Evolutionary conservation across 2,888 invertebrate species (phyloP).

Genomic region (Cheiracanthium punctorium): DNA sequence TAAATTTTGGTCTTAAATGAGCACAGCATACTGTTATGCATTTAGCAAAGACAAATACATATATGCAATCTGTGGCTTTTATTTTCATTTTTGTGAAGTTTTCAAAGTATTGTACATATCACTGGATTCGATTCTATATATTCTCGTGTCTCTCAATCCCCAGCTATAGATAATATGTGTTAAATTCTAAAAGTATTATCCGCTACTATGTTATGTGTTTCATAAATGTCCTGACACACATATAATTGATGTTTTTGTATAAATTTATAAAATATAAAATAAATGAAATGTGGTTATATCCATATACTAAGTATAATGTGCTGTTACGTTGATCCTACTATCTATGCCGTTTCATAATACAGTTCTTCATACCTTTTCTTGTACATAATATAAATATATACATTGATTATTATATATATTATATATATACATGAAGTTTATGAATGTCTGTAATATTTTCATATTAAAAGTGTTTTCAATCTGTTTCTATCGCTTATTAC

Average conservation of each 20-base stretch:
- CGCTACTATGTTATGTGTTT: neutral
- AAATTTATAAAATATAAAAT: neutral
- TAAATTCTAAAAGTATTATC: constrained; percentile 25
- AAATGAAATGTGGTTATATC: constrained; percentile 14
- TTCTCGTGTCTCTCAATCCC: neutral
- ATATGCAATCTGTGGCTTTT: neutral
- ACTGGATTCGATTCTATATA: constrained; percentile 21
- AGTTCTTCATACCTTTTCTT: constrained; percentile 47
- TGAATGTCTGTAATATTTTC: constrained; percentile 70
- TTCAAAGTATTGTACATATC: constrained; percentile 69
- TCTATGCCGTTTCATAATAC: constrained; percentile 43
- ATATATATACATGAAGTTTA: constrained; percentile 66
- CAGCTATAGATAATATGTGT: neutral
- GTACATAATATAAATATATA: constrained; percentile 68
- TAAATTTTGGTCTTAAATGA: neutral
- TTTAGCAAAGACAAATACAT: neutral
- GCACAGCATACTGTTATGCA: neutral
- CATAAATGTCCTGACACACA: neutral
- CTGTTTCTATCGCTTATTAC: constrained; percentile 31
- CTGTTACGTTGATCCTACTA: constrained; percentile 36
- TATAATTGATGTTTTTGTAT: constrained; percentile 21
- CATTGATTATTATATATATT: constrained; percentile 62
- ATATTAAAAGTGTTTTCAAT: constrained; percentile 68
- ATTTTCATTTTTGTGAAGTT: constrained; percentile 8
- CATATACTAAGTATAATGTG: constrained; percentile 40